A percentile compares a stretch with the other conserved stretches of the same genome.
These are phyloP conservation scores for Venusia cambrica DNA, from an alignment of 2,888 invertebrate genomes.

Conservation along the genomic window DNA sequence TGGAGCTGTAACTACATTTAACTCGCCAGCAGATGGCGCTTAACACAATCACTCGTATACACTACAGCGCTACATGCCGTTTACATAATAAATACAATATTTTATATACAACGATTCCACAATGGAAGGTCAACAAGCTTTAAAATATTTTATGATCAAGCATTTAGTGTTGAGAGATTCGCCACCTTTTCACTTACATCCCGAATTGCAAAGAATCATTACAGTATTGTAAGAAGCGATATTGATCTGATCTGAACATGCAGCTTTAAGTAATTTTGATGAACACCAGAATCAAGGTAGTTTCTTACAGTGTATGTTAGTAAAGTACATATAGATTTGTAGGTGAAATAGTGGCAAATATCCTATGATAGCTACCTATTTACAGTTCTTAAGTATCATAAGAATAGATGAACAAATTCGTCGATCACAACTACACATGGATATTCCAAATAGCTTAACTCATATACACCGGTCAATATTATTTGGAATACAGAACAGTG, in stretches of 20 bases:
- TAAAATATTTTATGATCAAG: slow-evolving; percentile 27
- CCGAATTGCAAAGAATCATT: not conserved
- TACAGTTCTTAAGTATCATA: slow-evolving; percentile 30
- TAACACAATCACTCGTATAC: slow-evolving; percentile 34
- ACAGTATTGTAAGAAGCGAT: slow-evolving; percentile 4
- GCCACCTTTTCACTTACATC: slow-evolving; percentile 21
- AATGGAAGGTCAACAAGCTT: slow-evolving; percentile 30
- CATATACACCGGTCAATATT: no score
- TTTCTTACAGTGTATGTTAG: slow-evolving; percentile 2
- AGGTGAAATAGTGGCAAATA: slow-evolving; percentile 22
- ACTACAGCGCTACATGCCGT: slow-evolving; percentile 34
- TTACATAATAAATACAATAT: slow-evolving; percentile 31
- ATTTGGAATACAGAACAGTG: slow-evolving; percentile 16
- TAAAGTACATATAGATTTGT: slow-evolving; percentile 4
- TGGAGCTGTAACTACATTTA: slow-evolving; percentile 26
- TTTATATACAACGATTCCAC: slow-evolving; percentile 30
- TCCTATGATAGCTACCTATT: slow-evolving; percentile 25
- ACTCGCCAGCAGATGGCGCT: slow-evolving; percentile 32
- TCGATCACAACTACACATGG: slow-evolving; percentile 19
- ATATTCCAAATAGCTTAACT: no score
- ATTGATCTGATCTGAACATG: no score
- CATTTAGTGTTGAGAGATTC: slow-evolving; percentile 22
- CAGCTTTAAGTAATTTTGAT: no score
- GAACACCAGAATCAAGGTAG: slow-evolving; percentile 1
- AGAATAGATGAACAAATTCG: slow-evolving; percentile 25